These are phyloP conservation scores for Leptoteleia sp. DNA, from an alignment of 1,140 invertebrate genomes.

Conservation along the genomic window DNA sequence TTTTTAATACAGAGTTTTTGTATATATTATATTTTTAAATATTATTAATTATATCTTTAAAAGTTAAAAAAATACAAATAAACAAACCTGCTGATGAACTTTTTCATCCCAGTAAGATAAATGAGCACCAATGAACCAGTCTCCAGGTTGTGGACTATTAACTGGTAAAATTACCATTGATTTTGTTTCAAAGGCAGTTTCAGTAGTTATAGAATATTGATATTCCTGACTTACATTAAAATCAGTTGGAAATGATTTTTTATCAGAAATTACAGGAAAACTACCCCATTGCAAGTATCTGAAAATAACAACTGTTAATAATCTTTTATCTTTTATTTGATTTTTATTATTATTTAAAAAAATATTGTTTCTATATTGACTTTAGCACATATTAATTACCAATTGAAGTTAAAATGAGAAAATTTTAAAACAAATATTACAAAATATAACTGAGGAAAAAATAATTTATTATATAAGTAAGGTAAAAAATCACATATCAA, in stretches of 20 bases:
- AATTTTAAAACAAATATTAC: no score
- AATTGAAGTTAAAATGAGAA: no score
- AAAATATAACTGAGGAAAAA: no score
- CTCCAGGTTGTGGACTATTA: constrained; percentile 82
- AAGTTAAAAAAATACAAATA: constrained; percentile 6
- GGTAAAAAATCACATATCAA: no score
- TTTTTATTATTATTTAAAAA: no score
- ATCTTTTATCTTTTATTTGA: no score
- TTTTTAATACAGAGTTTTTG: no score
- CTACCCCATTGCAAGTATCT: constrained; percentile 84
- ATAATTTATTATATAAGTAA: no score
- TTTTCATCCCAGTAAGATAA: constrained; percentile 82
- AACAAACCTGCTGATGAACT: constrained; percentile 81
- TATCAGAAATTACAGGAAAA: constrained; percentile 82
- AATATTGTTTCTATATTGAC: no score
- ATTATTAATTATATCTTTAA: neutral
- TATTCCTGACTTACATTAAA: constrained; percentile 75
- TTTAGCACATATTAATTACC: no score
- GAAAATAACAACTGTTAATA: constrained; percentile 29
- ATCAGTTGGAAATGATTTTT: constrained; percentile 80
- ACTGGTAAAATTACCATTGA: constrained; percentile 78
- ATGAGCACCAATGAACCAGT: constrained; percentile 84
- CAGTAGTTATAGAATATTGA: constrained; percentile 74
- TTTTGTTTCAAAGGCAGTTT: constrained; percentile 79
- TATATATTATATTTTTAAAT: no score